phyloP scores from a whole-genome alignment of 1,140 invertebrate genomes.

The Drosophila rhopaloa region DNA sequence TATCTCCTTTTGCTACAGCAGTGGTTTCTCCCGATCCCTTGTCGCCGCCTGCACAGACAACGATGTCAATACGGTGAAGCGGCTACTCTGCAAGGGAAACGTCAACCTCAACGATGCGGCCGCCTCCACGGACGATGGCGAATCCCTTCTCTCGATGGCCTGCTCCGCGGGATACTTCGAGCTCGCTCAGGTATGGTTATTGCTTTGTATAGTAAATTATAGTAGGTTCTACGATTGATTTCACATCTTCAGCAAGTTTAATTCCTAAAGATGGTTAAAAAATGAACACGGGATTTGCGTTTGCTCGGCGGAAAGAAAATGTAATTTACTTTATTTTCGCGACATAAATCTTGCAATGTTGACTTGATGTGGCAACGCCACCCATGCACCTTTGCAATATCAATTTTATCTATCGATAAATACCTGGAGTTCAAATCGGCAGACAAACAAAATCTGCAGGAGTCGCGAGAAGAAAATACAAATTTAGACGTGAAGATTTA shows the following conservation, averaged over 20 bases:
- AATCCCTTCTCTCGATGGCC: slow-evolving; percentile 95
- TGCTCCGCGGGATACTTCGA: slow-evolving; percentile 97
- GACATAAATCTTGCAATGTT: no score
- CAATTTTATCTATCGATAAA: slow-evolving; percentile 32
- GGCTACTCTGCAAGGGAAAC: slow-evolving; percentile 94
- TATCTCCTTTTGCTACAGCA: slow-evolving; percentile 53
- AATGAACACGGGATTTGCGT: no score
- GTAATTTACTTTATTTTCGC: no score
- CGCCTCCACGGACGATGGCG: slow-evolving; percentile 96
- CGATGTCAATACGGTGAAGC: slow-evolving; percentile 94
- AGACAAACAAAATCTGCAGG: not conserved
- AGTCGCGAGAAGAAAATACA: not conserved
- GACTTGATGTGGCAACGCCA: slow-evolving; percentile 18
- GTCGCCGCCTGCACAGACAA: slow-evolving; percentile 93
- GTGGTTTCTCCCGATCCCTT: slow-evolving; percentile 79
- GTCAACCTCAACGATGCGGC: slow-evolving; percentile 94
- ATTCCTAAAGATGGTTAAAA: no score
- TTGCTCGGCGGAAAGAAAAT: no score
- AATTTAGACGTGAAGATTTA: not conserved
- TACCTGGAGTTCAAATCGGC: not conserved
- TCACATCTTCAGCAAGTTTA: no score
- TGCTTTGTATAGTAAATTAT: no score
- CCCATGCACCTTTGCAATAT: not conserved
- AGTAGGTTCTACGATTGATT: no score
- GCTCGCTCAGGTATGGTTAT: slow-evolving; percentile 90